A percentile compares a stretch with the other conserved stretches of the same genome.
phyloP scores from a whole-genome alignment of 2,888 invertebrate genomes.

The Tachina grossa region DNA sequence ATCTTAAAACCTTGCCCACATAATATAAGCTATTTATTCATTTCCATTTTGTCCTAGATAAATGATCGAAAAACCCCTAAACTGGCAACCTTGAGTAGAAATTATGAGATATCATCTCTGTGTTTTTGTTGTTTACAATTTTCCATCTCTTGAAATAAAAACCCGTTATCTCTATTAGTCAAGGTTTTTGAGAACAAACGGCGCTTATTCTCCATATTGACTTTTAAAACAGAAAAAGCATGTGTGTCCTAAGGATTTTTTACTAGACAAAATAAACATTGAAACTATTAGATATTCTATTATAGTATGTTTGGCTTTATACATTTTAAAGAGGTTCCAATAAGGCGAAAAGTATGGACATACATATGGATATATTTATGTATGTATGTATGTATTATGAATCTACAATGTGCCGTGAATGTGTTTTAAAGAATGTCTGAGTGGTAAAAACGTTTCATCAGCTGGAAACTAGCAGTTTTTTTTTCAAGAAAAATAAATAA shows the following conservation, averaged over 20 bases:
- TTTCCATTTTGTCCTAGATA: too few species aligned
- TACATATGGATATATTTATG: neutral
- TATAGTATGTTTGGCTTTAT: conserved; percentile 11
- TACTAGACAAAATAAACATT: conserved; percentile 55
- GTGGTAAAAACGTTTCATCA: conserved; percentile 7
- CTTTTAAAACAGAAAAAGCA: conserved; percentile 29
- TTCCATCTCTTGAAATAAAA: conserved; percentile 6
- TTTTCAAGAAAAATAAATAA: conserved; percentile 46
- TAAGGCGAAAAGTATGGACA: conserved; percentile 22
- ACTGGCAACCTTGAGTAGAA: too few species aligned
- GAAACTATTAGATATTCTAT: neutral
- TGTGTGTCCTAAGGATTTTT: conserved; percentile 37
- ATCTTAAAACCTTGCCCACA: too few species aligned
- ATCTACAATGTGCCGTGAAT: conserved; percentile 13
- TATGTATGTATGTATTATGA: neutral
- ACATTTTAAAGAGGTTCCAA: conserved; percentile 28
- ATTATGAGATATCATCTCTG: neutral
- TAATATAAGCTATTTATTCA: too few species aligned
- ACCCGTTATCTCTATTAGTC: conserved; percentile 11
- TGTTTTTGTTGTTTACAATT: conserved; percentile 11
- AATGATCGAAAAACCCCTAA: too few species aligned
- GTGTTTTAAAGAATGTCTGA: neutral
- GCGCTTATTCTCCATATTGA: conserved; percentile 41
- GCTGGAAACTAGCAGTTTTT: conserved; percentile 27
- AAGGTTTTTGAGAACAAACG: conserved; percentile 32